Conservation (phyloP, 92 coral and sea anemone species). For the Epizoanthus scotinus region DNA sequence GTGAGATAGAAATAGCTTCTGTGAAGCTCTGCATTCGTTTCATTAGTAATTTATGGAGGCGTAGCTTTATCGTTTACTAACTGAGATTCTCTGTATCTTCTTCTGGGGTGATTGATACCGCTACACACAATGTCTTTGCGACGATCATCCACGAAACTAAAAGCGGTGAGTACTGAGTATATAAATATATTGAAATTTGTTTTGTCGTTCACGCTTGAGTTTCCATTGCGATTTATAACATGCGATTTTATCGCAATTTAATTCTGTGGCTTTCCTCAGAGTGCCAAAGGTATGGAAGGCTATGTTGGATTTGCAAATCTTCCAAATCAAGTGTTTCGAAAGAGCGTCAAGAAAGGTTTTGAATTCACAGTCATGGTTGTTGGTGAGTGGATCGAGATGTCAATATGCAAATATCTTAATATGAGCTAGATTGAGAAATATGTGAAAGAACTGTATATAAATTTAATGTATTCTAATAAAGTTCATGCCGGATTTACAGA, state of each 20-base stretch:
- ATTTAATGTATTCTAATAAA: background rate
- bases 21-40: background rate
- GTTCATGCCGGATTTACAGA: background rate
- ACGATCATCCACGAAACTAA: conserved; percentile 23
- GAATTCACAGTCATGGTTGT: conserved; percentile 99
- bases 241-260: background rate
- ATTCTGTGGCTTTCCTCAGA: conserved; percentile 51
- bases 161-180: conserved; percentile 41
- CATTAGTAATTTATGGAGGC: conserved; percentile 24
- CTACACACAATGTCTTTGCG: conserved; percentile 12
- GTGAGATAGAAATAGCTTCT: background rate
- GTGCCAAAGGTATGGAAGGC: conserved; percentile 97
- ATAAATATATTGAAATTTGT: conserved; percentile 8
- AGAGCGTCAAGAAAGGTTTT: conserved; percentile 99
- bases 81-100: conserved; percentile 26
- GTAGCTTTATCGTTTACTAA: conserved; percentile 28
- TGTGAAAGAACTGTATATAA: background rate
- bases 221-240: background rate
- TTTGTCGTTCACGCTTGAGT: background rate
- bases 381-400: conserved; percentile 67
- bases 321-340: conserved; percentile 98
- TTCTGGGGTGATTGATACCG: conserved; percentile 40
- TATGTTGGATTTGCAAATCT: conserved; percentile 98
- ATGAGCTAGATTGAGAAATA: background rate
- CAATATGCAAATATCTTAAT: conserved; percentile 25